phyloP scores from a whole-genome alignment of 2,888 invertebrate species.

The Nezara viridula region DNA sequence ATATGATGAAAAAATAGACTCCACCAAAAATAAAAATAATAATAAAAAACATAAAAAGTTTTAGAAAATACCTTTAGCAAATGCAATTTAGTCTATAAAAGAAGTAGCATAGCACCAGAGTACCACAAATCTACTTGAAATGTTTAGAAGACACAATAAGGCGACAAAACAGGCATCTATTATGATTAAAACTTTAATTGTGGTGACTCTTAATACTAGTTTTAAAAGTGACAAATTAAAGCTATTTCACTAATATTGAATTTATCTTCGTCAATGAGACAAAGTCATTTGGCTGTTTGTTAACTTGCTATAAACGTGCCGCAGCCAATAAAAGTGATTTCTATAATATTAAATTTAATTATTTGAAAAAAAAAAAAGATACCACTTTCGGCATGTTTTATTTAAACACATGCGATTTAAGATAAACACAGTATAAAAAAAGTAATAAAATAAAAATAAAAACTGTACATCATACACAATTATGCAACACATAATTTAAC shows the following conservation, averaged over 20 bases:
- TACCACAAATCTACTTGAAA: slow-evolving; percentile 57
- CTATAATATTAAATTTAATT: slow-evolving; percentile 57
- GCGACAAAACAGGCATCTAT: slow-evolving; percentile 60
- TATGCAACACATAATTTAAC: slow-evolving; percentile 64
- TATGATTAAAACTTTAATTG: slow-evolving; percentile 47
- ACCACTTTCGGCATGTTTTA: slow-evolving; percentile 57
- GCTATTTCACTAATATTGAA: slow-evolving; percentile 46
- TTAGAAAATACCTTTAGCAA: slow-evolving; percentile 61
- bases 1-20: slow-evolving; percentile 58
- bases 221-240: slow-evolving; percentile 51
- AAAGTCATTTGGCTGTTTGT: slow-evolving; percentile 59
- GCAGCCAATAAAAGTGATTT: slow-evolving; percentile 61
- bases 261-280: slow-evolving; percentile 42
- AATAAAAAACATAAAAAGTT: slow-evolving; percentile 53
- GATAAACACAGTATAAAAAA: slow-evolving; percentile 54
- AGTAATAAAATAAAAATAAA: slow-evolving; percentile 49
- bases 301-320: slow-evolving; percentile 65
- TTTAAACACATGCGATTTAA: slow-evolving; percentile 60
- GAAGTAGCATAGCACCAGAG: slow-evolving; percentile 59
- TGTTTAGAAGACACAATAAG: slow-evolving; percentile 59
- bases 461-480: slow-evolving; percentile 65
- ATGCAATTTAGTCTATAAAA: slow-evolving; percentile 64
- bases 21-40: slow-evolving; percentile 53
- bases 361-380: slow-evolving; percentile 53
- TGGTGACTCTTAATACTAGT: slow-evolving; percentile 54